Conservation (phyloP, 2,888 invertebrate genomes). For the Tiliacea citrago region DNA sequence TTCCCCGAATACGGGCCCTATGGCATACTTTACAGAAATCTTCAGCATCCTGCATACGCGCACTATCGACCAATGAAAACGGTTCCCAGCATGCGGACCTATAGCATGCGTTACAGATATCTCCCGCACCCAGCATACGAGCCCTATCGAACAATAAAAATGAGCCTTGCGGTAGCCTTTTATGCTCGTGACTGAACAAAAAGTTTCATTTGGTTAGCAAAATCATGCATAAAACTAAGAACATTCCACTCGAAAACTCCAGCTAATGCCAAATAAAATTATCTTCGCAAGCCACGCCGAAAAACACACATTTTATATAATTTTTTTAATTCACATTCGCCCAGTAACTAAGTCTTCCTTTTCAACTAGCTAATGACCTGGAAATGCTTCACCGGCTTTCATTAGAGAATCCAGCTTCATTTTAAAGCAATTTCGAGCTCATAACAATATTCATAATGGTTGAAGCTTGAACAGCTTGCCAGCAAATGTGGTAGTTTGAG, state of each 20-base stretch:
- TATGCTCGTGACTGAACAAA: background rate
- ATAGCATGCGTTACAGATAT: too few species aligned
- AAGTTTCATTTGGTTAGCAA: background rate
- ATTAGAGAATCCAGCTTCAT: slow-evolving; percentile 37
- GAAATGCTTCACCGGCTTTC: slow-evolving; percentile 4
- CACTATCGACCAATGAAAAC: too few species aligned
- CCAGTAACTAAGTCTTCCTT: slow-evolving; percentile 15
- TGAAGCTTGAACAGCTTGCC: slow-evolving; percentile 31
- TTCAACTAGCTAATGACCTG: slow-evolving; percentile 38
- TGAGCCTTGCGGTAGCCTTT: too few species aligned
- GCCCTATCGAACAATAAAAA: too few species aligned
- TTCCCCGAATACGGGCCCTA: too few species aligned
- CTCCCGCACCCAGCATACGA: too few species aligned
- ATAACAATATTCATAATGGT: slow-evolving; percentile 47
- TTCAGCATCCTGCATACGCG: too few species aligned
- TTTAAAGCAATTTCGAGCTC: slow-evolving; percentile 41
- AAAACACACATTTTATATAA: background rate
- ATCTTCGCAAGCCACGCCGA: background rate
- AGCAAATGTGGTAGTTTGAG: slow-evolving; percentile 15
- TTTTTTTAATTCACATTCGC: background rate
- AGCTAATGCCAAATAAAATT: slow-evolving; percentile 2
- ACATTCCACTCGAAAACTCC: background rate
- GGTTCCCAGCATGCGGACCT: too few species aligned
- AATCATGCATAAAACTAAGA: background rate
- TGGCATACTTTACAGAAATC: too few species aligned